Base-by-base conservation (phyloP, 2,113 vertebrate species). In the Coryphaenoides rupestris region DNA sequence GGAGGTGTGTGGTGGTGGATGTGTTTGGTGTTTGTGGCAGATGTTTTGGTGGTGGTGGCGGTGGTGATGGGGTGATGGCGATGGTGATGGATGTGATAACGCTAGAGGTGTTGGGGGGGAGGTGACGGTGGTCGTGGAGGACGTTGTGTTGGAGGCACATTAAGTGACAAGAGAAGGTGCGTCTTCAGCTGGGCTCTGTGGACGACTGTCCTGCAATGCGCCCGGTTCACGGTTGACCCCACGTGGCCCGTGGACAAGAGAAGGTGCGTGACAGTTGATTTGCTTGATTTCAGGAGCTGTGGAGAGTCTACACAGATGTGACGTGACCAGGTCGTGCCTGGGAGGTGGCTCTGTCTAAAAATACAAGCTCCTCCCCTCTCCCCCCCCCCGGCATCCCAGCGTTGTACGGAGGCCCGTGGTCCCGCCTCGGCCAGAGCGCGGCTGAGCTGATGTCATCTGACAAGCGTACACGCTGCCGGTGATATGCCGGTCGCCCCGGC, bases 271-370 rank as follows among this genome's bases (percentile, higher is more conserved):
- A 5, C 2, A 9, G 28, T 33, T 26, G 28, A 33, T 33, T 33
- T 5, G 28, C 10, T 5, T 33, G 28, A 33, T 33, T 33, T 33
- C 28, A 33, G 28, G 57, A 58, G 63, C 60, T 68, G n/a, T 45
- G 15, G 59, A 83, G 68, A 69, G 73, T 78, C 65, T 68, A 60
- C 69, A 78, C 64, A 80, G 80, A 82, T 81, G 74, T 74, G 76
- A 76, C 68, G 79, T 58, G 76, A 86, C 74, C 76, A 67, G 61
- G 68, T 82, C 68, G 74, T 21, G 66, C 73, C 73, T 65, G 69
- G 58, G 80, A 89, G 86, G 84, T 86, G 84, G 72, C 69, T 28
- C 26, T 4, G 26, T 76, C 83, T 85, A 85, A 82, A 86, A 85
- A 86, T 87, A 86, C 68, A 68, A 64, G 63, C 40, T 74, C 66